Evolutionary conservation across 2,888 invertebrate genomes (phyloP), one percentile per base, ranked within the genome.

Genomic region (Aspidapion aeneum): DNA sequence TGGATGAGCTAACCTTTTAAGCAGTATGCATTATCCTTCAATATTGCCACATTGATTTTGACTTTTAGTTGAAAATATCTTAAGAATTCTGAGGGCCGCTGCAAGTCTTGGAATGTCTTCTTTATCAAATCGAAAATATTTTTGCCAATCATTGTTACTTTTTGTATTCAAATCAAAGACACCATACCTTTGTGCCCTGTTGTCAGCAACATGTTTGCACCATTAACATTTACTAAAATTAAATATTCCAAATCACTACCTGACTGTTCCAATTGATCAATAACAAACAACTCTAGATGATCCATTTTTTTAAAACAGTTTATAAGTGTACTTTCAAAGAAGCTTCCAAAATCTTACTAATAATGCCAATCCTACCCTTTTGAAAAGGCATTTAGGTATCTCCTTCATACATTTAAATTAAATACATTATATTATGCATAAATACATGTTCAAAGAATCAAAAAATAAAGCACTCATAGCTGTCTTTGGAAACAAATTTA

Each of bases 1-100:
- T 21, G 66, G 66, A 49, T 66, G 64, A 18, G 63, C 59, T 20
- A 67, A 57, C 21, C 66, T 60, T 48, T 64, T 59, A 21, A 66
- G 52, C 12, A 67, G 21, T 48, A 67, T 64, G 55, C 63, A 67
- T 17, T 63, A 48, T 22, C 48, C 60, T 54, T 52, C 57, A 52
- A 62, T 60, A 21, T 57, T 57, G 9, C 57, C 17, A 21, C 3
- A 16, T 52, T 21, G 21, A 59, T 62, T 57, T 60, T 21, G 12
- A 61, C 60, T 21, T 17, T 22, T 48, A 5, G 63, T 63, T 18
- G 50, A 35, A 35, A 35, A 35, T 35, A 35, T 58, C 51, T 63
- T 62, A 5, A 49, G 63, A 55, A 63, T n/a, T 48, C 60, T 55
- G 17, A 63, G 63, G 54, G 60, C 60, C 54, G n/a, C 18, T 3